Evolutionary conservation across 2,888 invertebrate species (phyloP).

Genomic region (Julus scandinavius): DNA sequence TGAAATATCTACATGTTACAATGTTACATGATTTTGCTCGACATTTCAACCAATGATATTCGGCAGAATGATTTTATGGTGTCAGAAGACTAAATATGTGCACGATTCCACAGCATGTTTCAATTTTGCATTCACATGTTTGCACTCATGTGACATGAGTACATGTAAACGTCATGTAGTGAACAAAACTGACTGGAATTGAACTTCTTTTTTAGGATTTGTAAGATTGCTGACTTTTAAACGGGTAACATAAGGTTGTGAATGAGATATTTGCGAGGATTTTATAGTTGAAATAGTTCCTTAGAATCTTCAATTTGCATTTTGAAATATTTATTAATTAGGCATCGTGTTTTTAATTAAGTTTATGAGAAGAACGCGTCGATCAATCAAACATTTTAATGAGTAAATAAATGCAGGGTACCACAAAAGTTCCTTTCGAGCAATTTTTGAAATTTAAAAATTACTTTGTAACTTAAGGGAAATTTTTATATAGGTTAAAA

Average conservation of each 20-base stretch:
- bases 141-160: slow-evolving; percentile 36
- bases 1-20: slow-evolving; percentile 34
- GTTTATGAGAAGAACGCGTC: neutral
- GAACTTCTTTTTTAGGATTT: neutral
- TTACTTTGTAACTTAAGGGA: neutral
- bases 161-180: slow-evolving; percentile 19
- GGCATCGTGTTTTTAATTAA: neutral
- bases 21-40: slow-evolving; percentile 45
- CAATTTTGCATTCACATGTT: slow-evolving; percentile 43
- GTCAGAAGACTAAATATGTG: slow-evolving; percentile 39
- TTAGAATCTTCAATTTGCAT: neutral
- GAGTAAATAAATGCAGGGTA: neutral
- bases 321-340: neutral
- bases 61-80: slow-evolving; percentile 40
- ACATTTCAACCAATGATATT: slow-evolving; percentile 2
- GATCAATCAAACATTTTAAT: slow-evolving; percentile 10
- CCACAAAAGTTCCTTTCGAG: neutral
- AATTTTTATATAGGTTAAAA: too few relatives aligned
- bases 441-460: neutral
- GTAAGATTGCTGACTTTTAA: neutral
- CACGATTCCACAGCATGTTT: slow-evolving; percentile 40
- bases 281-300: too few relatives aligned
- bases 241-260: neutral
- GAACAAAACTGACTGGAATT: slow-evolving; percentile 9
- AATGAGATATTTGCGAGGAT: neutral